phyloP scores from a whole-genome alignment of 2,888 invertebrate species.

The Frankliniella fusca region DNA sequence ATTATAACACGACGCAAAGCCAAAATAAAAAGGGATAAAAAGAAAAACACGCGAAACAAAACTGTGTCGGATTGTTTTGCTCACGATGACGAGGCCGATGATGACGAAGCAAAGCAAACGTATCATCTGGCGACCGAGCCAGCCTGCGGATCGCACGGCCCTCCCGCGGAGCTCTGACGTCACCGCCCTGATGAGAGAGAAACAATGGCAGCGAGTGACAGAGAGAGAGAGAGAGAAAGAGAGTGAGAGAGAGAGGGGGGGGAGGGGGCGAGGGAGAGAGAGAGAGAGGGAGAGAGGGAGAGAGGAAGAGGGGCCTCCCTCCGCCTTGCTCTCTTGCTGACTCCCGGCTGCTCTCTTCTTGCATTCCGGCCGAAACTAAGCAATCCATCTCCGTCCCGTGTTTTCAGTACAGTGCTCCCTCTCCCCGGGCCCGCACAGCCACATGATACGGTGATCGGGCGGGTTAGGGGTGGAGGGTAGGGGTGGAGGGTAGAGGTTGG shows the following conservation, averaged over 20 bases:
- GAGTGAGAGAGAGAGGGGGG: not conserved
- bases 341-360: not conserved
- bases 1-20: too few relatives aligned
- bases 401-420: not conserved
- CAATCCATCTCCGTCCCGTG: conserved; percentile 12
- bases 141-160: too few relatives aligned
- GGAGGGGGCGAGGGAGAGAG: not conserved
- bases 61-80: not conserved
- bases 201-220: not conserved
- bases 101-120: not conserved
- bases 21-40: not conserved
- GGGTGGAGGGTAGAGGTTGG: too few relatives aligned
- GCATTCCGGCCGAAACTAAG: conserved; percentile 6
- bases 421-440: not conserved
- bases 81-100: not conserved
- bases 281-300: not conserved
- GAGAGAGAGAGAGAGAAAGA: not conserved
- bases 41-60: not conserved
- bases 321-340: not conserved
- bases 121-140: too few relatives aligned
- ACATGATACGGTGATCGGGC: not conserved
- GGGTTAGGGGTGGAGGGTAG: too few relatives aligned
- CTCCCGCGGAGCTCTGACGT: not conserved
- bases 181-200: not conserved
- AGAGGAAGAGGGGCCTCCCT: not conserved